Evolutionary conservation across 64 coral and sea anemone species (phyloP).

Genomic region (Cladopsammia gracilis): DNA sequence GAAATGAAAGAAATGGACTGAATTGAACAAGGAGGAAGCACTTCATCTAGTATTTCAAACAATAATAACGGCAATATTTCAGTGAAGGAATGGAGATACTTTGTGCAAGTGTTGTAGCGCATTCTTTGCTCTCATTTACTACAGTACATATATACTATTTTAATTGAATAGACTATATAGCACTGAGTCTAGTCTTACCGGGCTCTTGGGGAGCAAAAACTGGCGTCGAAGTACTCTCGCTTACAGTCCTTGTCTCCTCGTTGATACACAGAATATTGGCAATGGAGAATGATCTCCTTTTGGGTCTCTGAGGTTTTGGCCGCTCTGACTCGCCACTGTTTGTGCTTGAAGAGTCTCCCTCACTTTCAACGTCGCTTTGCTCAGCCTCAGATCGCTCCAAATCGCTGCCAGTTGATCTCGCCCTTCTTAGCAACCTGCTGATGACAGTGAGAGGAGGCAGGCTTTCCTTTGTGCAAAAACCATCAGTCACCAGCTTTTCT

Average conservation of each 20-base stretch:
- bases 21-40: too few relatives aligned
- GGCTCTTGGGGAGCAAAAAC: neutral
- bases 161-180: neutral
- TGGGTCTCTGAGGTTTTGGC: constrained; percentile 9
- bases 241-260: constrained; percentile 41
- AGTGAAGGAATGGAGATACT: too few relatives aligned
- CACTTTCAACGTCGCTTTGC: constrained; percentile 39
- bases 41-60: too few relatives aligned
- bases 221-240: neutral
- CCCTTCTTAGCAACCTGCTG: constrained; percentile 74
- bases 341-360: constrained; percentile 34
- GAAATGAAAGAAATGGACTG: too few relatives aligned
- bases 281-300: constrained; percentile 45
- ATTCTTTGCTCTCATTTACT: too few relatives aligned
- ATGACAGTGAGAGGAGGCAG: constrained; percentile 76
- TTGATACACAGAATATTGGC: constrained; percentile 47
- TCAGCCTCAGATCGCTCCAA: constrained; percentile 39
- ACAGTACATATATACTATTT: too few relatives aligned
- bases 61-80: too few relatives aligned
- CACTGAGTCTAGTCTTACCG: neutral
- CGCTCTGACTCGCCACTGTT: constrained; percentile 2
- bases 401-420: constrained; percentile 51
- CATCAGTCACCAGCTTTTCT: constrained; percentile 66
- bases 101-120: too few relatives aligned
- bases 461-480: constrained; percentile 67